Conservation (phyloP, 2,888 invertebrate genomes). For the Rhimphoctona megacephalus region DNA sequence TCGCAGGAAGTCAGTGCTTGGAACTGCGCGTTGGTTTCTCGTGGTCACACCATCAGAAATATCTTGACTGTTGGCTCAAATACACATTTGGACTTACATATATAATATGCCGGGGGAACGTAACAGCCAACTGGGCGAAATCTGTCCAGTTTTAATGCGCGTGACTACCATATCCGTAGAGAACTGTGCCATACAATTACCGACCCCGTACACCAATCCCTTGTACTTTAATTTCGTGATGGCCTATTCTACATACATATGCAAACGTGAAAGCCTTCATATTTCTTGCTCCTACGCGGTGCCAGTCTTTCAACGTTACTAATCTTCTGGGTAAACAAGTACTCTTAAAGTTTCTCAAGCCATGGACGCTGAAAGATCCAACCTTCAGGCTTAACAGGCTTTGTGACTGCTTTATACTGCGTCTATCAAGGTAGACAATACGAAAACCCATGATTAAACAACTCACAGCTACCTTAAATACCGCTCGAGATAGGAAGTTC, state of each 20-base stretch:
- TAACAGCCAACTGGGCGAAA: constrained; percentile 64
- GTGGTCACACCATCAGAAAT: constrained; percentile 44
- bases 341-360: neutral
- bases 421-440: constrained; percentile 1
- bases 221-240: constrained; percentile 33
- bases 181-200: constrained; percentile 26
- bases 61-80: constrained; percentile 14
- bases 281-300: neutral
- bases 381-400: neutral
- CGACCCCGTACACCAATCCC: constrained; percentile 15
- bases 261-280: constrained; percentile 1
- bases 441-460: constrained; percentile 12
- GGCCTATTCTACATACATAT: neutral
- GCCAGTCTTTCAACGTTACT: neutral
- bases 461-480: neutral
- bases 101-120: constrained; percentile 12
- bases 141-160: constrained; percentile 75
- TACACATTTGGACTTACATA: neutral
- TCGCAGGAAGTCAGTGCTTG: constrained; percentile 62
- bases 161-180: constrained; percentile 52
- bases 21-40: constrained; percentile 41
- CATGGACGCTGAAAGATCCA: neutral
- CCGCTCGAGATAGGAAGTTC: neutral
- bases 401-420: neutral
- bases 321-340: constrained; percentile 10